Conservation (phyloP, 2,797 vertebrate species). For the Acipenser oxyrinchus region DNA sequence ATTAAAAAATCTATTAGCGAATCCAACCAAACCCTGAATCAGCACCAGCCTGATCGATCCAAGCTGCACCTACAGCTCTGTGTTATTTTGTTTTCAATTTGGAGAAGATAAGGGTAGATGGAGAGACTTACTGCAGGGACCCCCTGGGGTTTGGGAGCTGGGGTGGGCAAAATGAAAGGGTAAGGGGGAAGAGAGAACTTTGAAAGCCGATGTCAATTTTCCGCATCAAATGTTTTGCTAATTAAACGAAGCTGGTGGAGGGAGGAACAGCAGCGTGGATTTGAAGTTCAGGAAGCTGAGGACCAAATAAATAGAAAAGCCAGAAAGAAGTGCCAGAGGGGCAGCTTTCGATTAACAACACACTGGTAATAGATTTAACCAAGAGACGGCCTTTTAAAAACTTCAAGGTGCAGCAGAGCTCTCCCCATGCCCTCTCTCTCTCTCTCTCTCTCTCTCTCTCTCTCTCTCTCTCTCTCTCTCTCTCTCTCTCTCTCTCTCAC, state of each 20-base stretch:
- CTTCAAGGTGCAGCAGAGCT: too few relatives aligned
- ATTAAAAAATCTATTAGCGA: too few relatives aligned
- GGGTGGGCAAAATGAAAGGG: conserved; percentile 21
- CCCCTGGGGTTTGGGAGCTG: not conserved
- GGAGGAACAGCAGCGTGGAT: conserved; percentile 59
- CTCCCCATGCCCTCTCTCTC: too few relatives aligned
- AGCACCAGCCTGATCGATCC: too few relatives aligned
- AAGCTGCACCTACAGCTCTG: not conserved
- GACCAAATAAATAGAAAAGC: conserved; percentile 70
- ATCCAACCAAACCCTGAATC: too few relatives aligned
- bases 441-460: too few relatives aligned
- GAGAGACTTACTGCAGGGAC: conserved; percentile 6
- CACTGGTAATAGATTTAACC: conserved; percentile 72
- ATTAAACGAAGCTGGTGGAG: conserved; percentile 81
- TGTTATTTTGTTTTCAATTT: not conserved
- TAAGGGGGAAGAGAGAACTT: conserved; percentile 41
- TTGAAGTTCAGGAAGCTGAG: conserved; percentile 65
- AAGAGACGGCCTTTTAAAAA: conserved; percentile 32
- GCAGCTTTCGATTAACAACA: conserved; percentile 71
- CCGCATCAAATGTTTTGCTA: conserved; percentile 85
- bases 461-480: too few relatives aligned
- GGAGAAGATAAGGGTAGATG: conserved; percentile 5
- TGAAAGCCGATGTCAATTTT: conserved; percentile 75
- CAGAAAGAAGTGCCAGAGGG: conserved; percentile 55
- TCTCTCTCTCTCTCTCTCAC: too few relatives aligned